phyloP scores from a whole-genome alignment of 1,140 invertebrate species.

The Drosophila lacteicornis region DNA sequence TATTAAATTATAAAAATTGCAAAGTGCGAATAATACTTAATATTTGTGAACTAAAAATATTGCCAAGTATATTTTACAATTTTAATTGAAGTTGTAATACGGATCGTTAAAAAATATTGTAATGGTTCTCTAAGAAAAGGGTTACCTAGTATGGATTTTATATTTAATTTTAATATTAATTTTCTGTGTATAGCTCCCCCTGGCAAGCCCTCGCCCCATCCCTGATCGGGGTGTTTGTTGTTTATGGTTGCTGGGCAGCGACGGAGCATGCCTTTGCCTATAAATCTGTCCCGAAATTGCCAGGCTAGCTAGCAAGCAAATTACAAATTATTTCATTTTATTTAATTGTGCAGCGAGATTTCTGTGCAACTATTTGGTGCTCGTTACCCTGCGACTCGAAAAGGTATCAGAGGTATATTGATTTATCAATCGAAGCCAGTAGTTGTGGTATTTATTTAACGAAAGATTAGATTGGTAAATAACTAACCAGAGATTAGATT shows the following conservation, averaged over 20 bases:
- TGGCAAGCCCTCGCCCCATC: neutral
- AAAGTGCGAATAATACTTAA: too few relatives aligned
- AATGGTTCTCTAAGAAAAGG: too few relatives aligned
- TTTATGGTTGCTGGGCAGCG: conserved; percentile 53
- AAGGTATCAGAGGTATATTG: neutral
- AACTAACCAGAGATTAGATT: too few relatives aligned
- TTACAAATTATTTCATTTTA: conserved; percentile 73
- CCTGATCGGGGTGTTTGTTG: conserved; percentile 17
- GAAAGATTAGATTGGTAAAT: too few relatives aligned
- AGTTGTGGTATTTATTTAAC: neutral
- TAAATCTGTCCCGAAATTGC: conserved; percentile 62
- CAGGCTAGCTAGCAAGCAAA: conserved; percentile 44
- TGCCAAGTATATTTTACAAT: too few relatives aligned
- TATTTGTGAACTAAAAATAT: too few relatives aligned
- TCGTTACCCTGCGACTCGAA: conserved; percentile 10
- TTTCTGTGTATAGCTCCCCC: neutral
- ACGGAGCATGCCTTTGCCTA: conserved; percentile 60
- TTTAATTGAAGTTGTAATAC: too few relatives aligned
- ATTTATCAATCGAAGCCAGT: neutral
- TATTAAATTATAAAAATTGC: too few relatives aligned
- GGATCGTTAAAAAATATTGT: too few relatives aligned
- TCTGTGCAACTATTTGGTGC: conserved; percentile 57
- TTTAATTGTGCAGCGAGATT: conserved; percentile 72
- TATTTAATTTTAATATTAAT: conserved; percentile 2
- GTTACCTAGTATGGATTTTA: neutral